Conservation (phyloP, 2,797 vertebrate species). For the Ptychadena robeensis region DNA sequence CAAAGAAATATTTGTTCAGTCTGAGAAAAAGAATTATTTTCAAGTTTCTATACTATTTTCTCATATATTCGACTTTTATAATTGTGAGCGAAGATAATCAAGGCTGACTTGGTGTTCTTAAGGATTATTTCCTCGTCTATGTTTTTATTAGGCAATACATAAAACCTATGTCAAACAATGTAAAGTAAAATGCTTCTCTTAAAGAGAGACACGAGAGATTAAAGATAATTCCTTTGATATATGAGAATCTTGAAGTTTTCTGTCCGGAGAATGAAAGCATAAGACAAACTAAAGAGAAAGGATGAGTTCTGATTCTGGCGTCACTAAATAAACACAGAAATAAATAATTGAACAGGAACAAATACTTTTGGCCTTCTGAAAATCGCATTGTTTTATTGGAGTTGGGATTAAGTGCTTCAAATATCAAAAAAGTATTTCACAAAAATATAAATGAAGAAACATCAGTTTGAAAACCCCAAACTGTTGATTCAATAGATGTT, state of each 20-base stretch:
- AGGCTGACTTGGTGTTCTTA: slow-evolving; percentile 43
- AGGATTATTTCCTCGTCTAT: slow-evolving; percentile 52
- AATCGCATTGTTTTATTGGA: slow-evolving; percentile 42
- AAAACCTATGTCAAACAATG: slow-evolving; percentile 60
- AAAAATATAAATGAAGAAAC: not conserved
- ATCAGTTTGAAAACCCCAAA: not conserved
- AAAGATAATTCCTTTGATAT: slow-evolving; percentile 60
- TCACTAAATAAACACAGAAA: slow-evolving; percentile 35
- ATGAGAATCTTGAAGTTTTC: slow-evolving; percentile 59
- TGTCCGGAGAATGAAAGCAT: slow-evolving; percentile 30
- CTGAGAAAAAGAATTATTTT: slow-evolving; percentile 8
- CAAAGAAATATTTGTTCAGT: slow-evolving; percentile 3
- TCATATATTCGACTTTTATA: slow-evolving; percentile 20
- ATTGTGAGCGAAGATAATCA: slow-evolving; percentile 46
- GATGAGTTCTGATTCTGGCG: slow-evolving; percentile 41
- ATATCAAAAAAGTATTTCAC: slow-evolving; percentile 25
- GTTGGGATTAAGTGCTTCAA: slow-evolving; percentile 33
- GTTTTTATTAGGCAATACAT: slow-evolving; percentile 58
- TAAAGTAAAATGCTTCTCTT: slow-evolving; percentile 59
- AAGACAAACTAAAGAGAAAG: slow-evolving; percentile 36
- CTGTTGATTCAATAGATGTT: not conserved
- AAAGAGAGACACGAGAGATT: slow-evolving; percentile 62
- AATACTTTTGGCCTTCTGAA: slow-evolving; percentile 43
- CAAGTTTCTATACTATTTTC: not conserved
- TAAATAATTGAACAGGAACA: slow-evolving; percentile 30